Conservation (phyloP, 2,113 vertebrate species). For the Rhea pennata region DNA sequence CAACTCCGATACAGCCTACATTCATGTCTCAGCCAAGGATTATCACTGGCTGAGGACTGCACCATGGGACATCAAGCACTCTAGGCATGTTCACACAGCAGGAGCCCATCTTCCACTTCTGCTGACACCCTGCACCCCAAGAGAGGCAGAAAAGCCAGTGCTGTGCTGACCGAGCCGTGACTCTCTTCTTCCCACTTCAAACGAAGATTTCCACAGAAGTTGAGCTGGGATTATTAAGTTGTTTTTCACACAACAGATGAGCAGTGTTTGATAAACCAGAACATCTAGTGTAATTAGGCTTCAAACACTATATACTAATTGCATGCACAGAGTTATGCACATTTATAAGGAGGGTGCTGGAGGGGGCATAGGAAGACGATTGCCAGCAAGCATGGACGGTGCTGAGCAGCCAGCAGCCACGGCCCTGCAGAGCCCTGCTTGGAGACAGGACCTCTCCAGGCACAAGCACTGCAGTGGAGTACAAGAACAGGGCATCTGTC, state of each 20-base stretch:
- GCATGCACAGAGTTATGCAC: neutral
- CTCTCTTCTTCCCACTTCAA: constrained; percentile 57
- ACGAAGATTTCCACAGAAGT: constrained; percentile 21
- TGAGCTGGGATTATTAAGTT: constrained; percentile 30
- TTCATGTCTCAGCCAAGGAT: neutral
- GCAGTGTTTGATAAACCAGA: constrained; percentile 27
- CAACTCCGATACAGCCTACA: neutral
- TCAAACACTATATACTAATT: constrained; percentile 38
- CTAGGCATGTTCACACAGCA: neutral
- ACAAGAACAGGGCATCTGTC: fast-evolving
- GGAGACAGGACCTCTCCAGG: fast-evolving
- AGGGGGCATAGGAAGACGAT: neutral
- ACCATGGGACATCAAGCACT: fast-evolving
- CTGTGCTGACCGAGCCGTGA: neutral
- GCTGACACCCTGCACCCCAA: neutral
- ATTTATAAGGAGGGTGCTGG: neutral
- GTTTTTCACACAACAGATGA: constrained; percentile 64
- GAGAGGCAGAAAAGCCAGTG: neutral
- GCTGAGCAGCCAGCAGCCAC: neutral
- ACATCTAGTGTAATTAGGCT: constrained; percentile 25
- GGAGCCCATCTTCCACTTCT: neutral
- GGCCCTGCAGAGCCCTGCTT: neutral
- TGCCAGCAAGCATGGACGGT: neutral
- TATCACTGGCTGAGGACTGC: neutral
- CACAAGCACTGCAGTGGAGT: neutral